Conservation (phyloP, 2,888 invertebrate genomes). For the Hybos culiciformis region DNA sequence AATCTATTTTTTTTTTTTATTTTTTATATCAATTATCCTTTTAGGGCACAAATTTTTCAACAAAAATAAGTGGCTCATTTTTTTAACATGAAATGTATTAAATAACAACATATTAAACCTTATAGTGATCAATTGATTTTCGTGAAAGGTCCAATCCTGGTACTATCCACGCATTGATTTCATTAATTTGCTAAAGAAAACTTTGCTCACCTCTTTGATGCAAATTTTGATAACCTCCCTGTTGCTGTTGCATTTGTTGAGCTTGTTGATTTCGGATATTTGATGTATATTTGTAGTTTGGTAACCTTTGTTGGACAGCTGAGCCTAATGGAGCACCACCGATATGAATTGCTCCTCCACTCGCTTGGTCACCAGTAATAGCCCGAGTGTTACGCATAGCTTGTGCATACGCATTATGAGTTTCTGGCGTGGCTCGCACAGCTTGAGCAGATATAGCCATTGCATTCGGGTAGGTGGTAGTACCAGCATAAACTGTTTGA, state of each 20-base stretch:
- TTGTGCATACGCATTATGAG: constrained; percentile 45
- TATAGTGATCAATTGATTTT: too few relatives aligned
- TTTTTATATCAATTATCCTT: too few relatives aligned
- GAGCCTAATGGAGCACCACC: constrained; percentile 51
- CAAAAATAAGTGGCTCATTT: too few relatives aligned
- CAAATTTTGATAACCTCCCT: constrained; percentile 63
- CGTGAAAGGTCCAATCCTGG: background rate
- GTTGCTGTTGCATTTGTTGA: constrained; percentile 32
- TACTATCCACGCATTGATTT: background rate
- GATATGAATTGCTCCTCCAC: constrained; percentile 54
- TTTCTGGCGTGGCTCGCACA: constrained; percentile 41
- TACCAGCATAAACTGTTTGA: constrained; percentile 39
- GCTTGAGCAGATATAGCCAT: constrained; percentile 37
- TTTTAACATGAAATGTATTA: background rate
- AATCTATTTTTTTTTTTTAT: too few relatives aligned
- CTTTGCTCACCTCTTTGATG: constrained; percentile 46
- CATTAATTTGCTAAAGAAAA: background rate
- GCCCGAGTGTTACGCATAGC: constrained; percentile 67
- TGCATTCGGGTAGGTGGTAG: constrained; percentile 51
- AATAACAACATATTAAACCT: background rate
- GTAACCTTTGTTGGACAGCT: constrained; percentile 50
- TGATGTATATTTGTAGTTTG: constrained; percentile 78
- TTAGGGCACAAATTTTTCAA: too few relatives aligned
- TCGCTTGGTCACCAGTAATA: constrained; percentile 73
- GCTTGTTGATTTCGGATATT: constrained; percentile 79